Base-by-base conservation (phyloP, 2,888 invertebrate species). In the Eumerus sabulonum region DNA sequence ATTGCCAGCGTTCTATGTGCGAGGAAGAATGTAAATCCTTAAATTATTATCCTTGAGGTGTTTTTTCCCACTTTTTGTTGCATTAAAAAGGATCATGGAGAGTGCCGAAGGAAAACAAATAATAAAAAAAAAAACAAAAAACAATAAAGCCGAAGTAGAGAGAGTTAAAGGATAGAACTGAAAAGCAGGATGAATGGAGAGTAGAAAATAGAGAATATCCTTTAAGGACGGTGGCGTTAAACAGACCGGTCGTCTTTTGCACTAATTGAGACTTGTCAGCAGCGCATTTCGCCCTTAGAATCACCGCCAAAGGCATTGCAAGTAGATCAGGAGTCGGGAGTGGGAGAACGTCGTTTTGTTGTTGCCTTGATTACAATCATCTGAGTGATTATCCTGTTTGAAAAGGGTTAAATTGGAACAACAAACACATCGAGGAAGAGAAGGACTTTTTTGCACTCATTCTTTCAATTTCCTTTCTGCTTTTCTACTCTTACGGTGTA, bases 221-320 rank as follows among this genome's bases (percentile, higher is more conserved):
- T 63, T 56, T 59, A 59, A 50, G 57, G 14, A 45, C n/a, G 53
- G 3, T 40, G 9, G 40, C 40, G 40, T 40, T 13, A 18, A 40
- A 27, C 11, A 51, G 59, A 42, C 66, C 44, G 35, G 40, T 11
- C 56, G 79, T 73, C 68, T 70, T 79, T 74, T 64, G 54, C 74
- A 64, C 79, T 79, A 74, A 79, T 79, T 79, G 79, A 73, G 70
- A 68, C 74, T 74, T 74, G 74, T 70, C 79, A 79, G 53, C 77
- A 57, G 50, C 60, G 73, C 73, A 47, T 63, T 45, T 70, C 63
- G 48, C 51, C 53, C 35, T 13, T 13, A 1, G 60, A 42, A 56
- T 35, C 54, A 48, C 50, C 27, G 27, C 27, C 27, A 27, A 2
- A 27, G 27, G 27, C 27, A 27, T 27, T 27, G 27, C 7, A 7